Percentiles rank a stretch among this genome's conserved stretches.
Conservation (phyloP, 2,113 vertebrate species). For the Alectura lathami region DNA sequence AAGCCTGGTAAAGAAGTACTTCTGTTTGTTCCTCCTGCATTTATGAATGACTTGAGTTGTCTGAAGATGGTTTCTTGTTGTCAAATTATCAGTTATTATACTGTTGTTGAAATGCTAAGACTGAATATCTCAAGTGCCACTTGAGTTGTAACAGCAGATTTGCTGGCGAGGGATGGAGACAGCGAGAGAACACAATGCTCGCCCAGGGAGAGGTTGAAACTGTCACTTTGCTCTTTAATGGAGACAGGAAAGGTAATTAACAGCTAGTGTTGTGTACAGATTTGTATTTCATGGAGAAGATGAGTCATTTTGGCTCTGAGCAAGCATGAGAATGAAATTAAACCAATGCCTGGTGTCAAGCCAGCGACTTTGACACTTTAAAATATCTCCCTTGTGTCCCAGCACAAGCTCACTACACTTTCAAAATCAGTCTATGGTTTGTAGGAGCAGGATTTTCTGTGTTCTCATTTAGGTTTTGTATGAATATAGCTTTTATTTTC, state of each 20-base stretch:
- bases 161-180: constrained; percentile 39
- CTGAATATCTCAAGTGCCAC: constrained; percentile 58
- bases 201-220: constrained; percentile 71
- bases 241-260: constrained; percentile 75
- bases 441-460: background rate
- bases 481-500: background rate
- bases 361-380: constrained; percentile 46
- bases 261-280: constrained; percentile 66
- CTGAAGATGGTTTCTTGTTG: constrained; percentile 51
- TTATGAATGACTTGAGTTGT: constrained; percentile 43
- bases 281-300: constrained; percentile 65
- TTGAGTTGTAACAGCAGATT: constrained; percentile 63
- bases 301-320: constrained; percentile 56
- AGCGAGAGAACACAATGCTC: constrained; percentile 50
- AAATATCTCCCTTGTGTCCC: constrained; percentile 44
- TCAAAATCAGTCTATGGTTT: background rate
- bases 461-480: background rate
- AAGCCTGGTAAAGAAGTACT: background rate
- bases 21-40: background rate
- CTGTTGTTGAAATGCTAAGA: constrained; percentile 49
- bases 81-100: constrained; percentile 50
- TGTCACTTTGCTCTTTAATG: constrained; percentile 71
- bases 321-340: constrained; percentile 48
- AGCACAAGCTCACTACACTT: constrained; percentile 14
- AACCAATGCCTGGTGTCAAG: constrained; percentile 38